Evolutionary conservation across 1,140 invertebrate genomes (phyloP).

Genomic region (Drosophila chauvacae): DNA sequence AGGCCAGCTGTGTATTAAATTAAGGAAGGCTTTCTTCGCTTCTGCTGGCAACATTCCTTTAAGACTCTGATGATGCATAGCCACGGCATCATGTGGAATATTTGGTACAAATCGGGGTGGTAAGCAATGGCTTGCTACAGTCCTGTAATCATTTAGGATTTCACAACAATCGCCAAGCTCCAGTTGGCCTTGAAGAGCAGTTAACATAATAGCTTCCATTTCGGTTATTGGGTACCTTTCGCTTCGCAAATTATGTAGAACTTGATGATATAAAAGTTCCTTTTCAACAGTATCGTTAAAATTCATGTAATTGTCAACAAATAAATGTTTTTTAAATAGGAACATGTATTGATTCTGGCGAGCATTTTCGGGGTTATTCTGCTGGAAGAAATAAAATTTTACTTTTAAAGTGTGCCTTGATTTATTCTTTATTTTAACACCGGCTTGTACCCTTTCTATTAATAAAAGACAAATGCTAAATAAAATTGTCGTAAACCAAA

Average conservation of each 20-base stretch:
- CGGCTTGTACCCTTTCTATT: neutral
- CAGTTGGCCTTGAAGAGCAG: conserved; percentile 96
- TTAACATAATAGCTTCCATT: conserved; percentile 97
- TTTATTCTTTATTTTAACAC: neutral
- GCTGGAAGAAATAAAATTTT: conserved; percentile 29
- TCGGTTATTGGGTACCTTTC: conserved; percentile 96
- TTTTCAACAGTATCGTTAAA: conserved; percentile 95
- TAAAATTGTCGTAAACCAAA: no score
- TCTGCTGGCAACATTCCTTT: conserved; percentile 93
- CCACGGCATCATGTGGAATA: conserved; percentile 91
- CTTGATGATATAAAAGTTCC: conserved; percentile 97
- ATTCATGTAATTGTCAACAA: conserved; percentile 94
- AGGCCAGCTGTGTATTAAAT: conserved; percentile 96
- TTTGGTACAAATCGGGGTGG: conserved; percentile 91
- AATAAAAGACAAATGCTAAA: no score
- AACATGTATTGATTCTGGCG: conserved; percentile 88
- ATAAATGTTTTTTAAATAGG: conserved; percentile 96
- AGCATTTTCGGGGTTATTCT: conserved; percentile 9
- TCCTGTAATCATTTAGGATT: conserved; percentile 89
- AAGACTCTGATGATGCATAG: conserved; percentile 94
- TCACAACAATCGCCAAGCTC: conserved; percentile 94
- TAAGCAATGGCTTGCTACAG: conserved; percentile 92
- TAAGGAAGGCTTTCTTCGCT: conserved; percentile 96
- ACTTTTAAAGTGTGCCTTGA: neutral
- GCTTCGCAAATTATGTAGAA: conserved; percentile 94